Conservation (phyloP, 2,113 vertebrate species). For the Daphoenositta chrysoptera region DNA sequence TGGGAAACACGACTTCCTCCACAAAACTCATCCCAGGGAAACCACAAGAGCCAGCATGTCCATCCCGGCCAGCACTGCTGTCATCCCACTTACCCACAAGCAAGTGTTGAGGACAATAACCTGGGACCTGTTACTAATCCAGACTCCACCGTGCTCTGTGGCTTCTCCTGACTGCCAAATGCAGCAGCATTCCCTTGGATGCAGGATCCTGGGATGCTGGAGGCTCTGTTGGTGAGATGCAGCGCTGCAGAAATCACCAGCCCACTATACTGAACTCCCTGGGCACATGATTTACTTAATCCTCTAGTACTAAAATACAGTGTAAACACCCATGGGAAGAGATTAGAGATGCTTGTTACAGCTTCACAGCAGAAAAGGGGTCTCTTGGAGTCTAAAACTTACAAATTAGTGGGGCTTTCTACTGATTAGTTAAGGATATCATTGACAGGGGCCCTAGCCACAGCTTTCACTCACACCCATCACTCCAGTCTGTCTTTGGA, state of each 20-base stretch:
- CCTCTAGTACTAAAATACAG: background rate
- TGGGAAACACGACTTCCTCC: background rate
- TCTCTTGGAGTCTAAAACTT: background rate
- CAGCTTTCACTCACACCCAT: background rate
- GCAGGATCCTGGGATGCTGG: background rate
- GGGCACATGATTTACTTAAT: background rate
- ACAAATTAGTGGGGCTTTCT: background rate
- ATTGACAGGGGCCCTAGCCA: background rate
- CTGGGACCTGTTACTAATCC: background rate
- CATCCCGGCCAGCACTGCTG: background rate
- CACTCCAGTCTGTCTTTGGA: background rate
- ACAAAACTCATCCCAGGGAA: background rate
- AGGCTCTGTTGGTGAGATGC: background rate
- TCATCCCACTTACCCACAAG: background rate
- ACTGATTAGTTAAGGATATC: background rate
- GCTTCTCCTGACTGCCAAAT: background rate
- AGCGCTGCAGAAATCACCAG: background rate
- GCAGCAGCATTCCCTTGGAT: background rate
- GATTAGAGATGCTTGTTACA: background rate
- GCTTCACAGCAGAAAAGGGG: background rate
- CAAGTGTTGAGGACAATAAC: background rate
- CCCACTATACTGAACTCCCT: background rate
- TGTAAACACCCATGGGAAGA: background rate
- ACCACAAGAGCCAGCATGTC: rapidly evolving
- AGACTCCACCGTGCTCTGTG: background rate